These are phyloP conservation scores for Stegana nigrithorax DNA, from an alignment of 2,888 invertebrate species.

Conservation along the genomic window DNA sequence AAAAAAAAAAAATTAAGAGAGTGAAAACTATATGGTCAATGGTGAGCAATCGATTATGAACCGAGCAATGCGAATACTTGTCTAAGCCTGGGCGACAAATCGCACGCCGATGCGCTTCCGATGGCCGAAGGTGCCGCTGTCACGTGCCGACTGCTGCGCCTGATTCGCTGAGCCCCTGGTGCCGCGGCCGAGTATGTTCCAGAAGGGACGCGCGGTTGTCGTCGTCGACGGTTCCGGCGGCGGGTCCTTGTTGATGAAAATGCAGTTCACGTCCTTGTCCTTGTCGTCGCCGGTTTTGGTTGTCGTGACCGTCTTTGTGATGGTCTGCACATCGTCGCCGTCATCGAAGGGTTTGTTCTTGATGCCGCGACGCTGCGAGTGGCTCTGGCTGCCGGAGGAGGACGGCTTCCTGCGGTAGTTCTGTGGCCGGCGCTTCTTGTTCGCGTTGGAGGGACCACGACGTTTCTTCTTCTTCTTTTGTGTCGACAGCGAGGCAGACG, in stretches of 20 bases:
- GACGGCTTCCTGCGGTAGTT: not conserved
- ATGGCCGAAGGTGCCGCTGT: constrained; percentile 44
- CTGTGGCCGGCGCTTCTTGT: constrained; percentile 7
- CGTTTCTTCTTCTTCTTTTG: constrained; percentile 13
- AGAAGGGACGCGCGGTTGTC: constrained; percentile 59
- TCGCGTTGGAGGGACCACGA: not conserved
- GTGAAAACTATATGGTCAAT: too few relatives aligned
- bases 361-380: constrained; percentile 32
- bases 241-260: constrained; percentile 56
- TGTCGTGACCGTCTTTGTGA: constrained; percentile 23
- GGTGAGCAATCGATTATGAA: too few relatives aligned
- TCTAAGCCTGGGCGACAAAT: constrained; percentile 45
- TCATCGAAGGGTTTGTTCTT: constrained; percentile 18
- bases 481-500: not conserved
- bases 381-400: not conserved
- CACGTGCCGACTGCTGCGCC: constrained; percentile 24
- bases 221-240: constrained; percentile 26
- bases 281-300: constrained; percentile 18
- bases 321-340: not conserved
- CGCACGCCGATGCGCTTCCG: constrained; percentile 55
- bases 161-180: constrained; percentile 18
- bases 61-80: too few relatives aligned
- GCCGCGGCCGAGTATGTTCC: constrained; percentile 56
- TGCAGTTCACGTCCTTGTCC: constrained; percentile 49
- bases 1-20: constrained; percentile 7